Percentiles rank a stretch among this genome's conserved stretches.
Evolutionary conservation across 2,797 vertebrate species (phyloP).

Genomic region (Oryzias sinensis): DNA sequence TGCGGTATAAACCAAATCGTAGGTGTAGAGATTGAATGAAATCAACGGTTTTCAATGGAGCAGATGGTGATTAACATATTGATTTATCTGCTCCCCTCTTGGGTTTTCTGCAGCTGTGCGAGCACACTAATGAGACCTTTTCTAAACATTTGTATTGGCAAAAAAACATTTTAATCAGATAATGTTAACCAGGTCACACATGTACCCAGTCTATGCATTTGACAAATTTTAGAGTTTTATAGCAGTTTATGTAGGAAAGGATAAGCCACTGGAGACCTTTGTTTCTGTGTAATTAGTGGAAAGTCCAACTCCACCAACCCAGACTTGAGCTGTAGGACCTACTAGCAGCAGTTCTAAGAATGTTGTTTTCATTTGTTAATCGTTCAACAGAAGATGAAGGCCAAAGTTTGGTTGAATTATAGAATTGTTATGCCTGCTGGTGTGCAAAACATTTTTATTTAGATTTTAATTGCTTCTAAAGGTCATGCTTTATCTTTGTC

Average conservation of each 20-base stretch:
- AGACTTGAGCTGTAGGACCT: no score
- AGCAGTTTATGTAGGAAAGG: no score
- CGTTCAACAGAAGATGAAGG: background rate
- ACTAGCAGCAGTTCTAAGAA: no score
- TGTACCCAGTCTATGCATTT: no score
- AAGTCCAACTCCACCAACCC: no score
- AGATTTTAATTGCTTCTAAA: slow-evolving; percentile 5
- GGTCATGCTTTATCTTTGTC: slow-evolving; percentile 1
- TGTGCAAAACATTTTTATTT: slow-evolving; percentile 3
- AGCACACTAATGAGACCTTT: background rate
- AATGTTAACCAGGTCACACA: no score
- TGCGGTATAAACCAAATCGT: no score
- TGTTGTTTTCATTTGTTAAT: background rate
- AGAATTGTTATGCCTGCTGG: background rate
- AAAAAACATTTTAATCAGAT: no score
- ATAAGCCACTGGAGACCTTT: no score
- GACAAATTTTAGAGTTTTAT: no score
- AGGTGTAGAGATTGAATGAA: background rate
- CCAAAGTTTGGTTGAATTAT: background rate
- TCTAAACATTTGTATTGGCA: background rate
- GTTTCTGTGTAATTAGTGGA: no score
- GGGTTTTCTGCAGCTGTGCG: slow-evolving; percentile 7
- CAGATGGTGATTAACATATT: slow-evolving; percentile 6
- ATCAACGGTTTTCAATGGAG: background rate
- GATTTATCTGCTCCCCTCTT: background rate